These are phyloP conservation scores for Lagodon rhomboides DNA, from an alignment of 2,797 vertebrate genomes.

Conservation along the genomic window DNA sequence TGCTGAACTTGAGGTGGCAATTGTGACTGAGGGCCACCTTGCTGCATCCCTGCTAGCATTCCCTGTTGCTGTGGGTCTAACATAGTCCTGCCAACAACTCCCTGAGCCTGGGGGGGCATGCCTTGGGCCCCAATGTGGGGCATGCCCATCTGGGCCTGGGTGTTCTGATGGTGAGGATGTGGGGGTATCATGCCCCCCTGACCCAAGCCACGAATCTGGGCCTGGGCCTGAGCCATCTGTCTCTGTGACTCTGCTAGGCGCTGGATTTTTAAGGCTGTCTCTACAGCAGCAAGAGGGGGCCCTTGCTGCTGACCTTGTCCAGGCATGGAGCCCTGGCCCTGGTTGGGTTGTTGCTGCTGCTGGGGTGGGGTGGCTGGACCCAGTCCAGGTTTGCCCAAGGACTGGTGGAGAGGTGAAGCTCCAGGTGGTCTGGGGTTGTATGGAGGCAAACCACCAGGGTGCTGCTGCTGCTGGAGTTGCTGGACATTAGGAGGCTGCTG, in stretches of 20 bases:
- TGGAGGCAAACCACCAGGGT: conserved; percentile 87
- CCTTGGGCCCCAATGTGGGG: conserved; percentile 86
- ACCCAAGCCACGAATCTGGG: conserved; percentile 87
- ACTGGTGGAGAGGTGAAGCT: conserved; percentile 86
- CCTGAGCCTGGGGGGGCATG: conserved; percentile 82
- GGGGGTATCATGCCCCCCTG: conserved; percentile 84
- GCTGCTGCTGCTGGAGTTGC: conserved; percentile 81
- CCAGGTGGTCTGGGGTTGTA: conserved; percentile 86
- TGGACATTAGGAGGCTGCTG: conserved; percentile 88
- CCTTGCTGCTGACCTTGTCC: conserved; percentile 87
- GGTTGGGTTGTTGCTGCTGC: conserved; percentile 84
- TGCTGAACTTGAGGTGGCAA: conserved; percentile 82
- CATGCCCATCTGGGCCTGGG: conserved; percentile 87
- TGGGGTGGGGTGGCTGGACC: conserved; percentile 91
- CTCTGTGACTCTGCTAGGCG: conserved; percentile 95
- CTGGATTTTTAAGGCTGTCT: conserved; percentile 97
- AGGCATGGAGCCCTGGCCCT: conserved; percentile 88
- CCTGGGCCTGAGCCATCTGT: conserved; percentile 92
- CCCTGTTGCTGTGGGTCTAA: conserved; percentile 88
- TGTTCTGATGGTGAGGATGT: conserved; percentile 87
- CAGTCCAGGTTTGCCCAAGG: conserved; percentile 92
- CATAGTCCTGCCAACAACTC: conserved; percentile 87
- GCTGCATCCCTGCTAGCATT: conserved; percentile 85
- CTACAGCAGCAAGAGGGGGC: conserved; percentile 93
- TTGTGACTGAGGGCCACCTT: conserved; percentile 87